These are phyloP conservation scores for Pseudococcus jackbeardsleyi DNA, from an alignment of 2,888 invertebrate genomes.

Conservation along the genomic window DNA sequence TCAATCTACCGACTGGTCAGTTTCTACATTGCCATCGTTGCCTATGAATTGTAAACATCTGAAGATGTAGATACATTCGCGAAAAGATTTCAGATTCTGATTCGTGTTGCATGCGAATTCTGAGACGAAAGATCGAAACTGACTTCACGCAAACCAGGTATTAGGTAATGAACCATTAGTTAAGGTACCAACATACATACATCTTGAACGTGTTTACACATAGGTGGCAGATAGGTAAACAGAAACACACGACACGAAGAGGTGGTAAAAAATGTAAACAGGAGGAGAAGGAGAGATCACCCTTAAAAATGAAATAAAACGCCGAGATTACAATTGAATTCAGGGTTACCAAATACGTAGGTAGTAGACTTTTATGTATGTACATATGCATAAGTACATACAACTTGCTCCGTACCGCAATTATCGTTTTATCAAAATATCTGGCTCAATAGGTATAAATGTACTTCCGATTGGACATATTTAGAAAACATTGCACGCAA, in stretches of 20 bases:
- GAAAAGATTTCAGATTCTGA: no score
- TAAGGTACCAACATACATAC: not conserved
- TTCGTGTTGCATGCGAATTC: no score
- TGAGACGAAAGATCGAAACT: not conserved
- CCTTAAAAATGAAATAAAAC: no score
- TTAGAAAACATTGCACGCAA: not conserved
- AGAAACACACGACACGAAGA: no score
- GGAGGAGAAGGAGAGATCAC: no score
- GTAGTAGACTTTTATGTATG: not conserved
- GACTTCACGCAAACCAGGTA: not conserved
- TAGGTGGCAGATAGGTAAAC: no score
- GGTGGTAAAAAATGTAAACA: no score
- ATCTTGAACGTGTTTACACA: not conserved
- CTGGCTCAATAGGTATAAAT: not conserved
- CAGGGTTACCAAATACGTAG: conserved; percentile 10
- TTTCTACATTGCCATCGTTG: no score
- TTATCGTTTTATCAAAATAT: not conserved
- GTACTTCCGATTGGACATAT: not conserved
- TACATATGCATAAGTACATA: not conserved
- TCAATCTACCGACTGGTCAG: no score
- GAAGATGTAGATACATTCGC: no score
- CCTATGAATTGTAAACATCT: no score
- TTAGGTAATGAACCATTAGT: not conserved
- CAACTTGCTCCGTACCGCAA: not conserved
- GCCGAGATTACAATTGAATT: not conserved